These are phyloP conservation scores for Cassiopea andromeda DNA, from an alignment of 30 jellyfish, hydroid and myxozoan genomes.

Conservation along the genomic window DNA sequence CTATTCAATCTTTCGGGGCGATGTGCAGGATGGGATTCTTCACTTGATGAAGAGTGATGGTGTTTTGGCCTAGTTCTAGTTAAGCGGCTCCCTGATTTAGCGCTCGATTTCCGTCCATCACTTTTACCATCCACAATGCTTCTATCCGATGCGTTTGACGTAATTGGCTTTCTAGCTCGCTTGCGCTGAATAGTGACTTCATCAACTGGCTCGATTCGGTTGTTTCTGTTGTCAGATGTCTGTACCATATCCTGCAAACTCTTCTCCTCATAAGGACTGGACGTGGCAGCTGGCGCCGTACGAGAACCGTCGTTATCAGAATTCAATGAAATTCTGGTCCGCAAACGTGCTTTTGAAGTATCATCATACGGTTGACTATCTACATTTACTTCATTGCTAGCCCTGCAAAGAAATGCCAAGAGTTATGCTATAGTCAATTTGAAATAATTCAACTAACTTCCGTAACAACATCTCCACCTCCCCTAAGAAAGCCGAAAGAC, in stretches of 20 bases:
- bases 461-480: too few species aligned
- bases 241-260: not conserved
- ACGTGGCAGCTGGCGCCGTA: constrained; percentile 62
- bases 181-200: constrained; percentile 31
- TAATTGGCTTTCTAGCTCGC: constrained; percentile 4
- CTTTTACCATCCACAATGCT: constrained; percentile 26
- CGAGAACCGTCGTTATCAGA: constrained; percentile 5
- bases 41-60: constrained; percentile 43
- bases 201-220: not conserved
- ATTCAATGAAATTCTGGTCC: constrained; percentile 2
- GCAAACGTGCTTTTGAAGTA: constrained; percentile 10
- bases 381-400: not conserved
- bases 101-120: constrained; percentile 48
- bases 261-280: constrained; percentile 66
- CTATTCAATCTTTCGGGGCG: constrained; percentile 68
- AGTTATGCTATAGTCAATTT: too few species aligned
- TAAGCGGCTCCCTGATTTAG: constrained; percentile 67
- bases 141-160: constrained; percentile 33
- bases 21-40: constrained; percentile 44
- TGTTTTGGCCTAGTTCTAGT: constrained; percentile 41
- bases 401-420: too few species aligned
- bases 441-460: too few species aligned
- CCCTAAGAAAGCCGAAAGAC: too few species aligned
- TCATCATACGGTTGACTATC: not conserved
- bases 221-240: constrained; percentile 1